phyloP scores from a whole-genome alignment of 2,888 invertebrate genomes.

The Macrophya annulata region DNA sequence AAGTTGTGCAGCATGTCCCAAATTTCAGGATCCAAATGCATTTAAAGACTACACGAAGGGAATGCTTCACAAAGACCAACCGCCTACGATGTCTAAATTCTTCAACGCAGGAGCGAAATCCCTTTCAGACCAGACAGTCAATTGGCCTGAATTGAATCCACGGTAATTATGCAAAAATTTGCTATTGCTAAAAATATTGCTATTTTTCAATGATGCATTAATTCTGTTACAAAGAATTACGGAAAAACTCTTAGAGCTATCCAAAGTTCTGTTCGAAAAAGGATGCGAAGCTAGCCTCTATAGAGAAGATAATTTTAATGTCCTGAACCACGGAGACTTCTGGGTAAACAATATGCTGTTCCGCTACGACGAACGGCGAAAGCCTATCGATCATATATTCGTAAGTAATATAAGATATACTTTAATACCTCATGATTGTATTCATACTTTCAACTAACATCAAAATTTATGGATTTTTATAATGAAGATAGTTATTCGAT shows the following conservation, averaged over 20 bases:
- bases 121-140: background rate
- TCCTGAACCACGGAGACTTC: constrained; percentile 75
- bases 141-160: constrained; percentile 33
- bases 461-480: background rate
- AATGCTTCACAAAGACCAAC: constrained; percentile 27
- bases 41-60: background rate
- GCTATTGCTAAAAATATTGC: too few species aligned
- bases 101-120: background rate
- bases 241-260: constrained; percentile 65
- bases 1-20: background rate
- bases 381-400: constrained; percentile 71
- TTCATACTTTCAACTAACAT: background rate
- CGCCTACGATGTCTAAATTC: background rate
- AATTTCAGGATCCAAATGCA: constrained; percentile 21
- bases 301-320: constrained; percentile 70
- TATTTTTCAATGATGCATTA: background rate
- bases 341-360: constrained; percentile 78
- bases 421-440: background rate
- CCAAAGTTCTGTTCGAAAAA: constrained; percentile 57
- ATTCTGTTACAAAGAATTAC: constrained; percentile 19
- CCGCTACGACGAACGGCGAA: constrained; percentile 68
- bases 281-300: constrained; percentile 46
- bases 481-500: background rate
- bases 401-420: constrained; percentile 66
- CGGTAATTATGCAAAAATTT: constrained; percentile 16